Percentiles rank a stretch among this genome's conserved stretches.
phyloP scores from a whole-genome alignment of 2,888 invertebrate genomes.

The Vanessa cardui region DNA sequence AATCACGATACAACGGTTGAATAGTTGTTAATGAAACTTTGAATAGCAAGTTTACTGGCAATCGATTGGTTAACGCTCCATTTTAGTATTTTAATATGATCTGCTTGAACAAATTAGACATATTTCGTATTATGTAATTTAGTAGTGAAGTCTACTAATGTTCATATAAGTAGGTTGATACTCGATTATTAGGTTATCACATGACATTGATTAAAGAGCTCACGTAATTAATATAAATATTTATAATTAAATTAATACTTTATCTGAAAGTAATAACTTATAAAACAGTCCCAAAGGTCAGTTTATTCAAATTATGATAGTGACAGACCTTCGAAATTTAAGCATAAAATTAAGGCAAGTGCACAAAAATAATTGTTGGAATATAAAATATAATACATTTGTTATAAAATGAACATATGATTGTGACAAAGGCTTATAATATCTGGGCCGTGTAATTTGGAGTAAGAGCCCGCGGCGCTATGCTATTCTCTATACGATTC shows the following conservation, averaged over 20 bases:
- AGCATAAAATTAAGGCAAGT: constrained; percentile 12
- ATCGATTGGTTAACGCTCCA: constrained; percentile 17
- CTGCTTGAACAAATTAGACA: neutral
- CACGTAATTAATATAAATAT: too few relatives aligned
- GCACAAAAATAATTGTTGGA: neutral
- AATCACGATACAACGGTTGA: constrained; percentile 36
- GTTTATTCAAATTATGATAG: neutral
- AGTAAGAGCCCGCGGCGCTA: constrained; percentile 45
- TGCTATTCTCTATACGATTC: constrained; percentile 26
- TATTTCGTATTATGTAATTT: neutral
- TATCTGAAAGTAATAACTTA: neutral
- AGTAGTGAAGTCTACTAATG: neutral
- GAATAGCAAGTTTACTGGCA: constrained; percentile 28
- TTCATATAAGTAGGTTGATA: too few relatives aligned
- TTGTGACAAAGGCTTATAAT: constrained; percentile 47
- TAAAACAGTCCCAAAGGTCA: neutral
- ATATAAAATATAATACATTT: constrained; percentile 40
- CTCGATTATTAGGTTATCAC: too few relatives aligned
- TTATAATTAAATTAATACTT: neutral
- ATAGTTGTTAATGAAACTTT: constrained; percentile 38
- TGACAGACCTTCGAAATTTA: neutral
- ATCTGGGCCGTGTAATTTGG: constrained; percentile 52
- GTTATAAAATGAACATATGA: constrained; percentile 45
- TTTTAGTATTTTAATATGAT: constrained; percentile 7
- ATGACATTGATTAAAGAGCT: too few relatives aligned